Percentiles rank a stretch among this genome's conserved stretches.
Conservation (phyloP, 2,888 invertebrate genomes). For the Esperia sulphurella region DNA sequence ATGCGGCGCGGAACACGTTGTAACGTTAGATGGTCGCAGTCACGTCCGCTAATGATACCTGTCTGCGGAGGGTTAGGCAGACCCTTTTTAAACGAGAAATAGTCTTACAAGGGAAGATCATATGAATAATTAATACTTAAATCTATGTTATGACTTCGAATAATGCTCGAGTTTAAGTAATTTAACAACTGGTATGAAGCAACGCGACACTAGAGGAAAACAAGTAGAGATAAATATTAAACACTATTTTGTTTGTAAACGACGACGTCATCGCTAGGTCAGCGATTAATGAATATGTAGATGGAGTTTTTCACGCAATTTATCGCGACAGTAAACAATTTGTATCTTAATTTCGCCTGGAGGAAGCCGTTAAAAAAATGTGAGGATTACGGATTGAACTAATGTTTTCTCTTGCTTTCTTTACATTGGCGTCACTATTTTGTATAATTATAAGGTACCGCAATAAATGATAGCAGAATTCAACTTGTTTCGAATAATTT, state of each 20-base stretch:
- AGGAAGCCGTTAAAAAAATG: conserved; percentile 11
- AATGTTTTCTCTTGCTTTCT: conserved; percentile 7
- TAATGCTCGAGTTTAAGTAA: conserved; percentile 5
- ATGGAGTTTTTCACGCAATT: conserved; percentile 60
- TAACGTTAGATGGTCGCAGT: conserved; percentile 12
- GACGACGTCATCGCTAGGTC: conserved; percentile 25
- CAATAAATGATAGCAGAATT: too few species aligned
- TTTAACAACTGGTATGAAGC: too few species aligned
- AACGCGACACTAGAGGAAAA: conserved; percentile 5
- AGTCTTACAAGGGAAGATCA: neutral
- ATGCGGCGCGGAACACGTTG: conserved; percentile 47
- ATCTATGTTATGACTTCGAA: conserved; percentile 5
- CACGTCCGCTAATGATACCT: conserved; percentile 15
- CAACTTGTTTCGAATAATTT: too few species aligned
- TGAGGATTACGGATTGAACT: conserved; percentile 11
- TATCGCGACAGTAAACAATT: conserved; percentile 58
- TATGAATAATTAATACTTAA: neutral
- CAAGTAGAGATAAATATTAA: conserved; percentile 9
- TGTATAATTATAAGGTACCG: too few species aligned
- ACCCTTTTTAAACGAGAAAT: neutral
- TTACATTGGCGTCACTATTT: too few species aligned
- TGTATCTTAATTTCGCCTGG: conserved; percentile 52
- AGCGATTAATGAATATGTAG: conserved; percentile 64
- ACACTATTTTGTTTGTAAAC: conserved; percentile 8
- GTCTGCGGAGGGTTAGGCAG: too few species aligned